Evolutionary conservation across 1,140 invertebrate genomes (phyloP).

Genomic region (Drosophila arawakana): DNA sequence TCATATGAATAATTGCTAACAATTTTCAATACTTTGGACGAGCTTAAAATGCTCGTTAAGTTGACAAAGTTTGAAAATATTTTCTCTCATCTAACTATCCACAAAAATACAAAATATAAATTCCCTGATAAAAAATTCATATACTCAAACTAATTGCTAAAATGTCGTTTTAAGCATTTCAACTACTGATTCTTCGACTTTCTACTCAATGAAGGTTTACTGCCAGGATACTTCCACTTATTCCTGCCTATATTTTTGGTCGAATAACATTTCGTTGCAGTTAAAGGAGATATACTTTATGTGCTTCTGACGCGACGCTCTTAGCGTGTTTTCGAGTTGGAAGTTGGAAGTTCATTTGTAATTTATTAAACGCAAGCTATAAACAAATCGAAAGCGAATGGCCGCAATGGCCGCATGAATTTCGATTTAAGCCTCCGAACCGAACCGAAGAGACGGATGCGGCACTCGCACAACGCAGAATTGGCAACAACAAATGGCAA

Average conservation of each 20-base stretch:
- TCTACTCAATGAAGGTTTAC: neutral
- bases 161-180: too few species aligned
- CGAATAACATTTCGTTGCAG: neutral
- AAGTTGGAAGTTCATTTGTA: slow-evolving; percentile 60
- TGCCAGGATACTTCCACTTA: too few species aligned
- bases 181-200: too few species aligned
- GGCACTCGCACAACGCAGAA: neutral
- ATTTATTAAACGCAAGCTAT: slow-evolving; percentile 75
- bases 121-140: too few species aligned
- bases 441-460: slow-evolving; percentile 4
- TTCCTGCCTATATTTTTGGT: too few species aligned
- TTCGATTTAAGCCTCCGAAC: slow-evolving; percentile 63
- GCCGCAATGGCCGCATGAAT: slow-evolving; percentile 67
- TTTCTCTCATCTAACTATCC: too few species aligned
- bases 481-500: slow-evolving; percentile 1
- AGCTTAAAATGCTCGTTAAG: too few species aligned
- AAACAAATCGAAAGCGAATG: slow-evolving; percentile 78
- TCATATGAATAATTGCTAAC: too few species aligned
- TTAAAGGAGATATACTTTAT: slow-evolving; percentile 8
- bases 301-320: neutral
- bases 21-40: too few species aligned
- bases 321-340: slow-evolving; percentile 32
- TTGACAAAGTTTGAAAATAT: too few species aligned
- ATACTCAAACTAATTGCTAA: too few species aligned
- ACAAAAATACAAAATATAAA: too few species aligned